phyloP scores from a whole-genome alignment of 2,888 invertebrate genomes.

The Odontomyia ornata region DNA sequence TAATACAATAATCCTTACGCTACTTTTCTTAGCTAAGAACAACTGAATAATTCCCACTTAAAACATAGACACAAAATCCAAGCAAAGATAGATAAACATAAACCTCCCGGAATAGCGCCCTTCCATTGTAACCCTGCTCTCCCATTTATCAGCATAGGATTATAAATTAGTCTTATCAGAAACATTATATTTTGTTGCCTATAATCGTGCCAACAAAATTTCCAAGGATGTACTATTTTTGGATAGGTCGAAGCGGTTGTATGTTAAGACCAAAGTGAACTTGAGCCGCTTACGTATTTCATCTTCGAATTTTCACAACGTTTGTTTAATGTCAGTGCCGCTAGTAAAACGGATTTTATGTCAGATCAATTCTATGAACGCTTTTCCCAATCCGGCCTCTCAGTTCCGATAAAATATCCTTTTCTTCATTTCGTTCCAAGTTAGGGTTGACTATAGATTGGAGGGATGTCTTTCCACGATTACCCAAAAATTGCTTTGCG shows the following conservation, averaged over 20 bases:
- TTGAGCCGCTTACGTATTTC: neutral
- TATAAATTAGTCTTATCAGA: slow-evolving; percentile 34
- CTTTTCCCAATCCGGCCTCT: neutral
- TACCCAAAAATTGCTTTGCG: neutral
- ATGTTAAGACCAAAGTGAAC: neutral
- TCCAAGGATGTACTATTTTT: neutral
- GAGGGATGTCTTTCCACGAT: neutral
- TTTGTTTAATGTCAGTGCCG: neutral
- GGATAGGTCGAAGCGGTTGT: neutral
- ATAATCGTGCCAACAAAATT: slow-evolving; percentile 23
- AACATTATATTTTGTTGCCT: slow-evolving; percentile 23
- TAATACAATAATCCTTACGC: too few species aligned
- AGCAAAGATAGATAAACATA: too few species aligned
- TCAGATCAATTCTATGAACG: neutral
- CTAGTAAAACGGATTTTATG: slow-evolving; percentile 6
- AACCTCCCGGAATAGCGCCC: neutral
- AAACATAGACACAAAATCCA: too few species aligned
- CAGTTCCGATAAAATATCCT: neutral
- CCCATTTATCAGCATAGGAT: slow-evolving; percentile 14
- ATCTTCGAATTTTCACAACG: slow-evolving; percentile 2
- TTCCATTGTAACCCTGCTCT: neutral
- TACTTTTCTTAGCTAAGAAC: too few species aligned
- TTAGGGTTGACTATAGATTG: neutral
- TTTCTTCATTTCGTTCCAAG: neutral
- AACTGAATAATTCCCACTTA: too few species aligned